Conservation (phyloP, 2,797 vertebrate genomes). For the Stomatorhinus walkeri region DNA sequence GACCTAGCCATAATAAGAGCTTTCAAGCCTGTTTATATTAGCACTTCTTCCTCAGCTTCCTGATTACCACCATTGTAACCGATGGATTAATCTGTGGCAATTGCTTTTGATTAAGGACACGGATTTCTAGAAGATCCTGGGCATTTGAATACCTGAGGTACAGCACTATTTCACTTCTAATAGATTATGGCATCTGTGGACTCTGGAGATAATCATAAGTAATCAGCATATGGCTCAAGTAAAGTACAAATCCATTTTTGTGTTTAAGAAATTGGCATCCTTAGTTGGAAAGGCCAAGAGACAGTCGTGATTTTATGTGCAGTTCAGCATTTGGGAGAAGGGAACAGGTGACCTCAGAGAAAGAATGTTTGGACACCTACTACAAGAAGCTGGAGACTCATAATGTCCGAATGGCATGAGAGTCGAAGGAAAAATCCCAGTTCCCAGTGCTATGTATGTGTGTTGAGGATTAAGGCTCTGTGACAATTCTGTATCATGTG, state of each 20-base stretch:
- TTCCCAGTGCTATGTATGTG: constrained; percentile 33
- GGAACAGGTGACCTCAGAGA: background rate
- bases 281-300: constrained; percentile 55
- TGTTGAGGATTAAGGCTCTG: constrained; percentile 29
- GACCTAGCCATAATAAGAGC: background rate
- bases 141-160: constrained; percentile 33
- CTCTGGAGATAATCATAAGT: constrained; percentile 64
- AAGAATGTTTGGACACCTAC: constrained; percentile 27
- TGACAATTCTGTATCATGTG: constrained; percentile 28
- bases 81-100: constrained; percentile 36
- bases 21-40: background rate
- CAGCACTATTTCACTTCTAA: constrained; percentile 50
- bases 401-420: constrained; percentile 32
- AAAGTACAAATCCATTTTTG: constrained; percentile 52
- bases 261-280: constrained; percentile 59
- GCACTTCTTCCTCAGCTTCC: background rate
- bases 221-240: constrained; percentile 51
- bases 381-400: constrained; percentile 41
- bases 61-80: background rate
- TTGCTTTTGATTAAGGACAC: constrained; percentile 45
- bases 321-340: background rate
- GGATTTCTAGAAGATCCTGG: constrained; percentile 18
- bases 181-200: constrained; percentile 58
- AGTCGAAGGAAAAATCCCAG: constrained; percentile 34
- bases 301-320: constrained; percentile 41